Base-by-base conservation (phyloP, 2,888 invertebrate genomes). In the Chesias legatella region DNA sequence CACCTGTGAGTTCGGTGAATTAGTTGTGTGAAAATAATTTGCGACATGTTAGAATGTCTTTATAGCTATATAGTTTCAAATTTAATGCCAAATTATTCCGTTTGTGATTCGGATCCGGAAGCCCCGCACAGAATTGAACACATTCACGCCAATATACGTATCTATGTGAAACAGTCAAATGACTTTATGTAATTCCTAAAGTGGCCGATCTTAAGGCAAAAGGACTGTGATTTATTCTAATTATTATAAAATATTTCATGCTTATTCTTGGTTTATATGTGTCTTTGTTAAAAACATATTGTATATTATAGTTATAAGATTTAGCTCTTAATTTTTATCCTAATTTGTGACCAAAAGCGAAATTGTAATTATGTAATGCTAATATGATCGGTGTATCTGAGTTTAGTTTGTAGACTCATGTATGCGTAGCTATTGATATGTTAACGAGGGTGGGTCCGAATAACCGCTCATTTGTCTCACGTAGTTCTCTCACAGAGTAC, bases 201-300 rank as follows among this genome's bases (percentile, higher is more conserved):
- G 68, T 69, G 79, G 68, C 79, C 72, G 79, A 70, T 73, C 73
- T 67, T 70, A 74, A 74, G 72, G 73, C 76, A 80, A 79, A 17
- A 77, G 78, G 83, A 84, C 86, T 86, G 86, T 86, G 86, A 86
- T 86, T 84, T 85, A 85, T 79, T 75, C 82, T 85, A 79, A 77
- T 49, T 73, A 70, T 38, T 34, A 56, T 64, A 47, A 64, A 79
- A 69, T 71, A 66, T 76, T 79, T 78, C 81, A 73, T 79, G 83
- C 85, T 83, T 85, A 83, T 79, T 81, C 73, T 70, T 83, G 77
- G 73, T 77, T 77, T 77, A 60, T 72, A 72, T 72, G 62, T 72
- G 62, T 66, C 78, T 64, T 73, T 76, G 68, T 74, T 73, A 73
- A 69, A 66, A 64, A 73, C 66, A 48, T 73, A 71, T 66, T 59